phyloP scores from a whole-genome alignment of 2,888 invertebrate genomes.

The Pyrgus malvae region DNA sequence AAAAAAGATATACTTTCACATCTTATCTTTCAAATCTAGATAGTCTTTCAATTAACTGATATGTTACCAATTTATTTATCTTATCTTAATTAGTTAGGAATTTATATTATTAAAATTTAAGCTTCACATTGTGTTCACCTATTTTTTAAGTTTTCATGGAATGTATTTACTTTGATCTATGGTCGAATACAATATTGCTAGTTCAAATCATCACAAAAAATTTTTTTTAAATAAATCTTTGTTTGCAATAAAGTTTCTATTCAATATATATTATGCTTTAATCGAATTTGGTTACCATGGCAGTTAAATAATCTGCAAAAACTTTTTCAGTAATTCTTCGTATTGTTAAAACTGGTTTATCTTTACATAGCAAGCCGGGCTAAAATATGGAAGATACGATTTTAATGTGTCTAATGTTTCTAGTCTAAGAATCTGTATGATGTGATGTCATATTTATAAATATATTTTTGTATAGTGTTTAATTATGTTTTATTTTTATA shows the following conservation, averaged over 20 bases:
- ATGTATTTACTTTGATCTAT: too few species aligned
- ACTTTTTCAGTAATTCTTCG: neutral
- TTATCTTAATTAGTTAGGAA: neutral
- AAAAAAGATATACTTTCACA: neutral
- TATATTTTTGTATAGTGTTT: constrained; percentile 21
- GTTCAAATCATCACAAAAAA: too few species aligned
- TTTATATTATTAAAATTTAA: neutral
- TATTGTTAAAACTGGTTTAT: neutral
- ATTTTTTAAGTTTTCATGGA: neutral
- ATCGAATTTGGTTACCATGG: too few species aligned
- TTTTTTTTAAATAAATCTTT: too few species aligned
- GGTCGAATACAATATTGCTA: too few species aligned
- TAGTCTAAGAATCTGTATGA: constrained; percentile 48
- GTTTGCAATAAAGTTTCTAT: too few species aligned
- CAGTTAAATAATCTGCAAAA: neutral
- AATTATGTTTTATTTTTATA: constrained; percentile 3
- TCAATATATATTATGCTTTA: too few species aligned
- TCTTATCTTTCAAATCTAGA: constrained; percentile 4
- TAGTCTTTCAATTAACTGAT: constrained; percentile 5
- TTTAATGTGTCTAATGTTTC: constrained; percentile 32
- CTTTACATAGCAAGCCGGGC: neutral
- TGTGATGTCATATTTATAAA: constrained; percentile 36
- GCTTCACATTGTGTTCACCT: neutral
- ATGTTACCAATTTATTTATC: neutral
- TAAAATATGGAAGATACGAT: neutral